A percentile compares a stretch with the other conserved stretches of the same genome.
These are phyloP conservation scores for Anagyrus pseudococci DNA, from an alignment of 2,888 invertebrate genomes.

Conservation along the genomic window DNA sequence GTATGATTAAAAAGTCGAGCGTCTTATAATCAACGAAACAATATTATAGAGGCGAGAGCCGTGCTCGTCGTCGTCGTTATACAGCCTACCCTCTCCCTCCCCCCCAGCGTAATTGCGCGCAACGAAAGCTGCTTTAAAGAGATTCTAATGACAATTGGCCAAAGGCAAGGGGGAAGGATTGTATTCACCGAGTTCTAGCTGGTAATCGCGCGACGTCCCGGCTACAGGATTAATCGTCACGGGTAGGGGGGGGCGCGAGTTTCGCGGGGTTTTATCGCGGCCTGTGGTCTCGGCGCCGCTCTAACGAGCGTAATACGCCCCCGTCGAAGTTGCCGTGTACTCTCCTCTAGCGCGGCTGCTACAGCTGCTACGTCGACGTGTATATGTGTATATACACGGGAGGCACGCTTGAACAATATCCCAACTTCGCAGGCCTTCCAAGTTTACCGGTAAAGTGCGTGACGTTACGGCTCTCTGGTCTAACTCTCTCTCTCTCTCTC, in stretches of 20 bases:
- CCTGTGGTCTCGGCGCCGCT: conserved; percentile 33
- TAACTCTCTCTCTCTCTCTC: no score
- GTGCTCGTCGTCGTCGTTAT: no score
- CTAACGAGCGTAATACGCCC: conserved; percentile 54
- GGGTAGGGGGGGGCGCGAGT: conserved; percentile 11
- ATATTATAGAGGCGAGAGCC: conserved; percentile 5
- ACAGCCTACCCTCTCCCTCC: no score
- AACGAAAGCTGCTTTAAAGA: conserved; percentile 21
- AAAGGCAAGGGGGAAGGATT: background rate
- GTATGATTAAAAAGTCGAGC: conserved; percentile 23
- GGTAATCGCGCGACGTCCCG: background rate
- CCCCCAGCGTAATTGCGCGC: background rate
- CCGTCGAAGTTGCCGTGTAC: conserved; percentile 49
- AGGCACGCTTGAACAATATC: no score
- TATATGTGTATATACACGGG: background rate
- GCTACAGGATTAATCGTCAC: conserved; percentile 39
- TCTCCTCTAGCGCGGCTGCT: conserved; percentile 38
- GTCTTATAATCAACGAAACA: background rate
- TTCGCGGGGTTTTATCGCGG: conserved; percentile 28
- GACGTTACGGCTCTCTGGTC: conserved; percentile 39
- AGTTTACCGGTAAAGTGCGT: conserved; percentile 48
- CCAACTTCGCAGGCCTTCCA: conserved; percentile 41
- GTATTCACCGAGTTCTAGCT: no score
- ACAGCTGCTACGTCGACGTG: conserved; percentile 13
- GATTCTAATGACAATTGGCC: conserved; percentile 29